Evolutionary conservation across 2,113 vertebrate genomes (phyloP).

Genomic region (Erythrolamprus reginae): DNA sequence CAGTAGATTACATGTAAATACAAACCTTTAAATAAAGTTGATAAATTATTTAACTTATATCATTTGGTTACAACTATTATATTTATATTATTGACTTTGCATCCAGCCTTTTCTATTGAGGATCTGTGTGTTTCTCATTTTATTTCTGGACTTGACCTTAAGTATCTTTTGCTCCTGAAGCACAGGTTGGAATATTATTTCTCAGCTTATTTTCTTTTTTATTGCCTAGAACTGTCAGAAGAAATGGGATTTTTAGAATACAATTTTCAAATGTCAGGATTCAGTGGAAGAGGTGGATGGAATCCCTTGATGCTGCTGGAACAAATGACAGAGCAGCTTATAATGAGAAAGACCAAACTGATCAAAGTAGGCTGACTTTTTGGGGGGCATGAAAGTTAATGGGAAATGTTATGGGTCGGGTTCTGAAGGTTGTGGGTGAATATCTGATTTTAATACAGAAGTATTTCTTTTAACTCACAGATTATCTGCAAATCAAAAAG

Average conservation of each 20-base stretch:
- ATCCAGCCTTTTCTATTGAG: neutral
- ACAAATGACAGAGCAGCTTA: neutral
- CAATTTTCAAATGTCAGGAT: neutral
- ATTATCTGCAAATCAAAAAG: neutral
- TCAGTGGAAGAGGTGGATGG: neutral
- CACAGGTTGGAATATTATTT: neutral
- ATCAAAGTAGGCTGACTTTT: neutral
- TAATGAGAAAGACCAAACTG: neutral
- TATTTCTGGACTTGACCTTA: neutral
- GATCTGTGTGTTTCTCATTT: neutral
- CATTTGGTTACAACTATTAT: neutral
- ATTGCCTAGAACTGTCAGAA: neutral
- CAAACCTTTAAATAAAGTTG: slow-evolving; percentile 18
- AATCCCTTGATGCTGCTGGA: neutral
- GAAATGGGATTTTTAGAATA: neutral
- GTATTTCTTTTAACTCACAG: neutral
- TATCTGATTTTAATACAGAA: neutral
- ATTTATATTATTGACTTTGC: neutral
- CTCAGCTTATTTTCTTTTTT: neutral
- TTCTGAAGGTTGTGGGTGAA: neutral
- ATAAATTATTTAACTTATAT: neutral
- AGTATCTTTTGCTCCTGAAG: neutral
- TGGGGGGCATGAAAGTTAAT: neutral
- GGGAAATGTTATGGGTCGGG: neutral
- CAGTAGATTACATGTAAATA: neutral